Conservation (phyloP, 2,797 vertebrate genomes). For the Iguana delicatissima region DNA sequence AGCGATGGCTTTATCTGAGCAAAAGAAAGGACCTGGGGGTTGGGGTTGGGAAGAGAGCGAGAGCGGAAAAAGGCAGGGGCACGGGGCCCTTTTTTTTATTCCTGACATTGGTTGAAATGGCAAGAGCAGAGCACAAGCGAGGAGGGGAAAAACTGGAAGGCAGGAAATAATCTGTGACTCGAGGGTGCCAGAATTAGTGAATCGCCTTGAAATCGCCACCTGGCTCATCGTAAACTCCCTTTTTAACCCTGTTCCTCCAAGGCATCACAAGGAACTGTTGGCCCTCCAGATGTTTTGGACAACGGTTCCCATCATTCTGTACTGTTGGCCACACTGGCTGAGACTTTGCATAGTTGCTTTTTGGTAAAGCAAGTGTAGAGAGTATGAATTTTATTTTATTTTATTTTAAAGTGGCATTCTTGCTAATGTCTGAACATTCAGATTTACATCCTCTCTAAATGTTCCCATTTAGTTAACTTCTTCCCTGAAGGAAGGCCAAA, state of each 20-base stretch:
- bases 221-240: neutral
- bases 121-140: neutral
- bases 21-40: neutral
- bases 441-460: neutral
- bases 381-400: neutral
- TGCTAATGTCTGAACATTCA: neutral
- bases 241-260: neutral
- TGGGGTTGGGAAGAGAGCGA: neutral
- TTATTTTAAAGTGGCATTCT: too few species aligned
- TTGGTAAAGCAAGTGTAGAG: neutral
- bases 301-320: too few species aligned
- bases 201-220: neutral
- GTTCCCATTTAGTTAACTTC: neutral
- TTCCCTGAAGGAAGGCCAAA: neutral
- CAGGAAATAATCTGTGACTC: neutral
- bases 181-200: neutral
- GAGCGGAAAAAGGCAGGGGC: conserved; percentile 6
- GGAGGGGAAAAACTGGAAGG: neutral
- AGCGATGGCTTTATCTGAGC: neutral
- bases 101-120: neutral
- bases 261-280: neutral
- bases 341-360: neutral
- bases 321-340: too few species aligned
- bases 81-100: conserved; percentile 1
- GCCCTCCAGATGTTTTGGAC: neutral